Conservation (phyloP, 2,888 invertebrate genomes). For the Hypomecis atomaria region DNA sequence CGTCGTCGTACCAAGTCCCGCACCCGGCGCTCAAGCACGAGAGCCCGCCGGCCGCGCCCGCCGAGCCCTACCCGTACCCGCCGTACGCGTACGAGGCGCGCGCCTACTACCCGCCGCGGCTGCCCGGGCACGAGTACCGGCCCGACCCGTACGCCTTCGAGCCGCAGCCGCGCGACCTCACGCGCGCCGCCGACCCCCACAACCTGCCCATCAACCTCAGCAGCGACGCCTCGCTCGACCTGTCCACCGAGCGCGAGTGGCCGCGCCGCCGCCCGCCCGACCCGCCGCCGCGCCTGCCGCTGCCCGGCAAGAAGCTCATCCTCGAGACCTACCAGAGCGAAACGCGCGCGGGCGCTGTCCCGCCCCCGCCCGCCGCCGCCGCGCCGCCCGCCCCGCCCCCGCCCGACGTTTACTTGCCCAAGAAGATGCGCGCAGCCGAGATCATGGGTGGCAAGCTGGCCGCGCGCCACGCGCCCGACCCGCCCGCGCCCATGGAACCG, state of each 20-base stretch:
- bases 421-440: constrained; percentile 82
- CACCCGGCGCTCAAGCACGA: constrained; percentile 36
- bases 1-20: constrained; percentile 61
- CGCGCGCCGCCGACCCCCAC: constrained; percentile 64
- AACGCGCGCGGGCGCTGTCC: constrained; percentile 59
- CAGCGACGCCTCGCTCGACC: constrained; percentile 77
- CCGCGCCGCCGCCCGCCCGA: constrained; percentile 73
- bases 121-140: constrained; percentile 66
- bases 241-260: constrained; percentile 75
- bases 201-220: constrained; percentile 81
- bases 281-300: constrained; percentile 65
- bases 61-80: constrained; percentile 66
- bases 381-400: constrained; percentile 54
- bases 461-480: constrained; percentile 48
- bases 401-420: constrained; percentile 71
- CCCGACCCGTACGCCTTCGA: constrained; percentile 70
- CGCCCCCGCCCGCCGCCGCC: constrained; percentile 56
- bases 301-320: constrained; percentile 81
- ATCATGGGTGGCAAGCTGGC: constrained; percentile 75
- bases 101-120: constrained; percentile 50
- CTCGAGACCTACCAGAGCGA: constrained; percentile 80
- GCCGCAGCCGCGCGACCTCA: constrained; percentile 62
- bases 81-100: constrained; percentile 52
- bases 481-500: constrained; percentile 45
- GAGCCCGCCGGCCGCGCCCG: constrained; percentile 48